Evolutionary conservation across 1,140 invertebrate genomes (phyloP).

Genomic region (Sarcophaga peregrina): DNA sequence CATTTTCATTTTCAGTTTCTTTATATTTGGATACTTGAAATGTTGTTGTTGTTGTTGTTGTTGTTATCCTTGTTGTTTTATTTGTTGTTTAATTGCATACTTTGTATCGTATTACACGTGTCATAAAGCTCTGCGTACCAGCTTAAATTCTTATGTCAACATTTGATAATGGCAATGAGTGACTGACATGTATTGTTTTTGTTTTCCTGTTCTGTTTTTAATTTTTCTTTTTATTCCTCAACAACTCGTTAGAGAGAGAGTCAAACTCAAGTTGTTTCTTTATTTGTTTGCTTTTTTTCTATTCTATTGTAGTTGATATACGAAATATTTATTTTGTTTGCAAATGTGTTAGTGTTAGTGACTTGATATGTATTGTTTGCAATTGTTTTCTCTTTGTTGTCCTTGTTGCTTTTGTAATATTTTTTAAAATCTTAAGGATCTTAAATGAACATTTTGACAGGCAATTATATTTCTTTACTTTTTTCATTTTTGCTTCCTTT

Average conservation of each 20-base stretch:
- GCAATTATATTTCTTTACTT: slow-evolving; percentile 5
- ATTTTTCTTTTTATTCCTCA: background rate
- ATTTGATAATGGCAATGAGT: slow-evolving; percentile 38
- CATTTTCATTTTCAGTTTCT: background rate
- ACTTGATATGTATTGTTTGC: slow-evolving; percentile 15
- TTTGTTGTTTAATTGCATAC: slow-evolving; percentile 67
- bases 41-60: too few relatives aligned
- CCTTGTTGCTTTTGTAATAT: background rate
- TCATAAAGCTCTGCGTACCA: slow-evolving; percentile 58
- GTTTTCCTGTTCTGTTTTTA: too few relatives aligned
- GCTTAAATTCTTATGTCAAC: slow-evolving; percentile 46
- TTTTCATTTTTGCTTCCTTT: background rate
- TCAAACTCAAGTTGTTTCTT: too few relatives aligned
- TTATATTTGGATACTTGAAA: too few relatives aligned
- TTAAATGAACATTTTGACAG: slow-evolving; percentile 22
- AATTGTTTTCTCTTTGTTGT: background rate
- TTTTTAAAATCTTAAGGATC: slow-evolving; percentile 11
- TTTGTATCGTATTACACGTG: slow-evolving; percentile 65
- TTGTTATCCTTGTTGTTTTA: slow-evolving; percentile 13
- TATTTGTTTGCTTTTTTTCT: background rate
- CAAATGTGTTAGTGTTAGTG: background rate
- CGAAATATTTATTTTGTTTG: background rate
- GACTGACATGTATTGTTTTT: background rate
- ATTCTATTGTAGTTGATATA: background rate
- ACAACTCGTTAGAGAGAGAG: background rate